Evolutionary conservation across 2,888 invertebrate species (phyloP).

Genomic region (Ochlodes sylvanus): DNA sequence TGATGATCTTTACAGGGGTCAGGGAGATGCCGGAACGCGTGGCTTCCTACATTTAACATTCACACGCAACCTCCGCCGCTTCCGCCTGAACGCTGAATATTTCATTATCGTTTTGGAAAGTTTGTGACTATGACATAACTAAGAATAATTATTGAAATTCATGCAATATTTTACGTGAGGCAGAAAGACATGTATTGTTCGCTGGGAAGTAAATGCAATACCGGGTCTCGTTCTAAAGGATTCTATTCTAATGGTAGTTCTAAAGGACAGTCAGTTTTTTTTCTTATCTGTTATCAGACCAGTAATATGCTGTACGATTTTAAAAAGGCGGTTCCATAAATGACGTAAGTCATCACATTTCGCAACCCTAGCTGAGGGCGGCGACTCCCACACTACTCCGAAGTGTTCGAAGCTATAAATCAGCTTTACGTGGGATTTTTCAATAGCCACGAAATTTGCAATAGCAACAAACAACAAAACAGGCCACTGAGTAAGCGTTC

Average conservation of each 20-base stretch:
- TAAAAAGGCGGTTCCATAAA: background rate
- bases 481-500: no score
- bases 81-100: slow-evolving; percentile 2
- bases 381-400: background rate
- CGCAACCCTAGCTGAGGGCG: background rate
- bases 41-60: background rate
- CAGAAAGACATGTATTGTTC: background rate
- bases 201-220: background rate
- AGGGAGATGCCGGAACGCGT: background rate
- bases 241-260: no score
- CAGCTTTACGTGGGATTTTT: background rate
- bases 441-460: background rate
- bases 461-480: no score
- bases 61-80: slow-evolving; percentile 1
- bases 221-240: background rate
- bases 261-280: no score
- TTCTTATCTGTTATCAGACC: no score
- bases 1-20: no score
- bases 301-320: background rate
- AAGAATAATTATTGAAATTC: background rate
- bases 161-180: background rate
- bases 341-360: background rate
- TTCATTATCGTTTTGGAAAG: slow-evolving; percentile 4
- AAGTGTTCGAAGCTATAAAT: background rate
- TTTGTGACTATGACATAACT: slow-evolving; percentile 1